Evolutionary conservation across 1,140 invertebrate species (phyloP), one percentile per base, ranked within the genome.

Genomic region (Sycobia sp.): DNA sequence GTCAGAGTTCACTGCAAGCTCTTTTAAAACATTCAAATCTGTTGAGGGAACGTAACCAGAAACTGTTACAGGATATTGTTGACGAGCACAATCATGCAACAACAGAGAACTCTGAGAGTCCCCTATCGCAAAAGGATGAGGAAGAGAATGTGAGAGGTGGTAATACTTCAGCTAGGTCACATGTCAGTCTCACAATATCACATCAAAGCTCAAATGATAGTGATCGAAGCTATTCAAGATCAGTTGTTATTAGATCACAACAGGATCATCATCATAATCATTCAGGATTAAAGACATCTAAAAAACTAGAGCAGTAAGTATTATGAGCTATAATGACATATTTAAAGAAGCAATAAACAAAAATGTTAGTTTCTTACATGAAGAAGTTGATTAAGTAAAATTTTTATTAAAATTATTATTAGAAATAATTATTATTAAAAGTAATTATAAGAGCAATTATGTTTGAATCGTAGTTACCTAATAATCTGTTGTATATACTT

Each of bases 261-360:
- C 72, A 73, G 47, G 62, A 76, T 66, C 70, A 71, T 66, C 67
- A 73, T 44, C 50, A 55, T 13, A 34, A 34, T 23, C 47, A 20
- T 36, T 65, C 71, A 3, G 59, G 69, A 14, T 71, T 79, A 20
- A 77, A 79, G 62, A 74, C 72, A 16, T 74, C 77, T 0, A 79
- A 77, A 20, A 81, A 81, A 59, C 71, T 81, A 0, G 78, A 81
- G 62, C 76, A 81, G 80, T 82, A 63, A 77, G 79, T 59, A 38
- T 49, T 25, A 18, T 36, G 14, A 18, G n/a, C n/a, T n/a, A n/a
- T n/a, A 8, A n/a, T n/a, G n/a, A n/a, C n/a, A 4, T 4, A 47
- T 25, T 25, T 47, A n/a, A n/a, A n/a, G n/a, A n/a, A n/a, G n/a
- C n/a, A 41, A 41, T 9, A 3, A 41, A 0, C 2, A 39, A 39